Evolutionary conservation across 2,888 invertebrate species (phyloP), one percentile per base, ranked within the genome.

Genomic region (Drosophila hamatofila): DNA sequence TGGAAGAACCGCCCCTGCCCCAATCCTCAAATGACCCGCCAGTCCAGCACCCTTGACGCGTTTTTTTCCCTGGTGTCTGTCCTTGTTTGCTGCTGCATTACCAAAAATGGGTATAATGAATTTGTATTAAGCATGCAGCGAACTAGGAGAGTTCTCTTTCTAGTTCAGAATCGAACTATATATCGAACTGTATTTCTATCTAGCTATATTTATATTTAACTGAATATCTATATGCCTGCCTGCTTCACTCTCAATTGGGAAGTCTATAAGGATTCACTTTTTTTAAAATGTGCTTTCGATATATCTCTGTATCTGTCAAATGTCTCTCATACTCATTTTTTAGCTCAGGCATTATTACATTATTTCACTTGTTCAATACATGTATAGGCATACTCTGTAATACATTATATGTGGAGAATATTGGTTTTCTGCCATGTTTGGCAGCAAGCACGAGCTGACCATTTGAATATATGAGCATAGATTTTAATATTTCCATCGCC

Each of bases 21-120:
- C n/a, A 21, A 12, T 5, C 14, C 21, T 1, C 3, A 8, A 23
- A 14, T 21, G 6, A 1, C 0, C 7, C 18, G 7, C 18, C 12
- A 27, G 3, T 11, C 25, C 46, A 11, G 46, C 11, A 4, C 2
- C 27, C 25, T 7, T 3, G 18, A 27, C n/a, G 12, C 30, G 9
- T 18, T 49, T 46, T 25, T 49, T 18, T 12, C 18, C 6, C 3
- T 12, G 7, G 3, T 49, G 18, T 1, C 27, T 12, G 12, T 14
- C 33, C 18, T 18, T 30, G 18, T 18, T 49, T 18, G 14, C 7
- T 33, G 27, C 3, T 30, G n/a, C 7, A 3, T 30, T 48, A 18
- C 1, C 48, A 12, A 30, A 48, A 48, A 48, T 48, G 48, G 27
- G 27, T 48, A 48, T 48, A 30, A 27, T 12, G 27, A 48, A 27